phyloP scores from a whole-genome alignment of 2,888 invertebrate species.

The Machimus atricapillus region DNA sequence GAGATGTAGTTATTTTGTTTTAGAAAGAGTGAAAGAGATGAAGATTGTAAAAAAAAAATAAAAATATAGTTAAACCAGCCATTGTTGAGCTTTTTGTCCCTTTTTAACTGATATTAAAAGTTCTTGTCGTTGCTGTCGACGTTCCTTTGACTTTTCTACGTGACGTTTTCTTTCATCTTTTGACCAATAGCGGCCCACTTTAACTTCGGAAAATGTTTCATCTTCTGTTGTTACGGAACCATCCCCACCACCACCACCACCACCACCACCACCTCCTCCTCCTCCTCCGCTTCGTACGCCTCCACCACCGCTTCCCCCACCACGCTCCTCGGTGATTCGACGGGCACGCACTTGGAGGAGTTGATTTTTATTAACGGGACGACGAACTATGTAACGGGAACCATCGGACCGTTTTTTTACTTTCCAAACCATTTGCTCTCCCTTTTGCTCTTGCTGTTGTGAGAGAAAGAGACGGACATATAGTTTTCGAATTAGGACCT shows the following conservation, averaged over 20 bases:
- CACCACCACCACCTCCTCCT: background rate
- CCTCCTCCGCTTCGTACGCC: background rate
- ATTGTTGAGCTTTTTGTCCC: constrained; percentile 20
- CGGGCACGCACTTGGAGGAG: constrained; percentile 71
- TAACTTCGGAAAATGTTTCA: constrained; percentile 74
- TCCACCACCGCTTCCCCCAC: background rate
- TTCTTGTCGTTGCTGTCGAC: constrained; percentile 60
- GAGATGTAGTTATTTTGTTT: background rate
- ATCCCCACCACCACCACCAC: background rate
- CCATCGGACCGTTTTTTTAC: constrained; percentile 75
- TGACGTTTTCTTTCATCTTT: constrained; percentile 74
- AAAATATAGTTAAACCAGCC: constrained; percentile 8
- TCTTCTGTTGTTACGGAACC: constrained; percentile 70
- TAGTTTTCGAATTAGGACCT: background rate
- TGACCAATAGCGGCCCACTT: constrained; percentile 73
- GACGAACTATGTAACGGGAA: constrained; percentile 72
- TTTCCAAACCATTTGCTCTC: constrained; percentile 68
- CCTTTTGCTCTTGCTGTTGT: background rate
- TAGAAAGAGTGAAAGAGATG: background rate
- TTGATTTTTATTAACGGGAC: constrained; percentile 69
- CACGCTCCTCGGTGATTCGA: constrained; percentile 69
- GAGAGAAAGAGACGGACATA: background rate
- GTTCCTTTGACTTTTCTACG: constrained; percentile 69
- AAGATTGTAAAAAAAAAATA: background rate
- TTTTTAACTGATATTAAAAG: constrained; percentile 12